Conservation (phyloP, 1,140 invertebrate species). For the Linepithema humile region DNA sequence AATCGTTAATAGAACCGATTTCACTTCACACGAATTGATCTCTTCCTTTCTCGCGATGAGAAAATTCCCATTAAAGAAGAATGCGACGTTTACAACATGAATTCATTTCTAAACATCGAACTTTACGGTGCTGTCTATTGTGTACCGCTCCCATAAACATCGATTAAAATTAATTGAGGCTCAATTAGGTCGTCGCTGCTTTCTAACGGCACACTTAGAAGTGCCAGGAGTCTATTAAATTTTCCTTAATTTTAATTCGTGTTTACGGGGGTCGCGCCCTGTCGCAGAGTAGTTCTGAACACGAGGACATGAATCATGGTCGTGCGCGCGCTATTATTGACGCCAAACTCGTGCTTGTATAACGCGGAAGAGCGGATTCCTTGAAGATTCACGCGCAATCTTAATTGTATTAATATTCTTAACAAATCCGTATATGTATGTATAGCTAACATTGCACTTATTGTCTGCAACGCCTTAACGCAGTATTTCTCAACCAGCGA, state of each 20-base stretch:
- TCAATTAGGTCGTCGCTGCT: not conserved
- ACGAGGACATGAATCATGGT: constrained; percentile 47
- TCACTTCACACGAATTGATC: no score
- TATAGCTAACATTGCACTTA: constrained; percentile 46
- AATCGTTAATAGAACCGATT: no score
- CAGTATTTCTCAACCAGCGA: constrained; percentile 37
- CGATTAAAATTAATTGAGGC: not conserved
- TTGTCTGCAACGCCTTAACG: constrained; percentile 49
- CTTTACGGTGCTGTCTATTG: no score
- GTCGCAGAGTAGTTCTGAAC: constrained; percentile 18
- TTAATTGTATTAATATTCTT: constrained; percentile 53
- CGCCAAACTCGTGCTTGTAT: constrained; percentile 48
- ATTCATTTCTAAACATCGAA: constrained; percentile 14
- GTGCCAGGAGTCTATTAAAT: not conserved
- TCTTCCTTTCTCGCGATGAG: not conserved
- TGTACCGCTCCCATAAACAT: not conserved
- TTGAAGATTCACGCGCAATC: constrained; percentile 61
- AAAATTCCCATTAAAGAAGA: not conserved
- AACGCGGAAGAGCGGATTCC: constrained; percentile 66
- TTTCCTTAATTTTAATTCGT: constrained; percentile 1
- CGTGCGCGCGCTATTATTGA: constrained; percentile 28
- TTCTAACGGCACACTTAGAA: not conserved
- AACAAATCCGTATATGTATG: constrained; percentile 34
- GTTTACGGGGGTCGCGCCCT: not conserved
- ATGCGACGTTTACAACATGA: not conserved